Conservation (phyloP, 2,888 invertebrate genomes). For the Diaphora mendica region DNA sequence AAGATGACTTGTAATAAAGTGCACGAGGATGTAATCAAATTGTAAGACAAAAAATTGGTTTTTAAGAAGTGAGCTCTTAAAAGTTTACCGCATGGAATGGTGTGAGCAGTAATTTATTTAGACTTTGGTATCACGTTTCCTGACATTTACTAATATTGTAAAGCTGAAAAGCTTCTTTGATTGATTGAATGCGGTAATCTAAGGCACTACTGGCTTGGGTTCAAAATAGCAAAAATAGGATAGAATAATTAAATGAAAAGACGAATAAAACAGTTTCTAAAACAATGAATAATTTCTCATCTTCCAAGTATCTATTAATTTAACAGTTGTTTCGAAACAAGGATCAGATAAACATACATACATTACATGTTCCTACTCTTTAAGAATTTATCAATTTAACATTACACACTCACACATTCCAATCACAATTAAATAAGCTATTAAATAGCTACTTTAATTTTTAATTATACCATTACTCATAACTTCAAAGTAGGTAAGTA, state of each 20-base stretch:
- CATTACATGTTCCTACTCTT: neutral
- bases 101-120: neutral
- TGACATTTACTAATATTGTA: neutral
- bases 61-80: neutral
- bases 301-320: neutral
- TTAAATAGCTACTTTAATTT: too few relatives aligned
- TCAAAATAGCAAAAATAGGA: too few relatives aligned
- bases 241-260: too few relatives aligned
- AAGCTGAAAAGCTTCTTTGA: too few relatives aligned
- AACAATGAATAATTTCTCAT: neutral
- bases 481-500: neutral
- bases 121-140: neutral
- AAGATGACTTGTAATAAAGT: neutral
- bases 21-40: neutral
- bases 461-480: neutral
- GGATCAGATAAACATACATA: neutral
- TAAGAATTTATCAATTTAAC: neutral
- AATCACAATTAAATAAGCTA: too few relatives aligned
- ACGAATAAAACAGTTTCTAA: neutral
- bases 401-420: neutral
- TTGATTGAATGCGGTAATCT: too few relatives aligned
- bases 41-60: neutral
- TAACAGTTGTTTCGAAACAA: neutral
- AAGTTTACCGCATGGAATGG: neutral
- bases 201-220: too few relatives aligned